Percentiles rank a stretch among this genome's conserved stretches.
Conservation (phyloP, 2,113 vertebrate species). For the Lepidothrix coronata region DNA sequence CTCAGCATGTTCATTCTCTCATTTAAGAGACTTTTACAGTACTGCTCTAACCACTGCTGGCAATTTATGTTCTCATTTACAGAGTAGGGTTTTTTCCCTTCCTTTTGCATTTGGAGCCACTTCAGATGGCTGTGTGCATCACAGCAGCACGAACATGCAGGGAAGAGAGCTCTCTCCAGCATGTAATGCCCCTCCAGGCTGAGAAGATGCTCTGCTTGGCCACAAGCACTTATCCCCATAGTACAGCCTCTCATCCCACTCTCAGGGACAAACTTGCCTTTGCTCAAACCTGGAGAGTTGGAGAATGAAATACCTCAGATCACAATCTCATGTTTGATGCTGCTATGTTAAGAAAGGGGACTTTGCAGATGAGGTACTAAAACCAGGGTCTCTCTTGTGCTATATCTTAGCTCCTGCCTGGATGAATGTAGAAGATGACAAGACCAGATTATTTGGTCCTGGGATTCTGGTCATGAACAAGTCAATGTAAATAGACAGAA, state of each 20-base stretch:
- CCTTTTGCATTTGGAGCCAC: background rate
- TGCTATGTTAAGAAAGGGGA: background rate
- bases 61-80: background rate
- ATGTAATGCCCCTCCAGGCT: accelerated
- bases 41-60: background rate
- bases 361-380: background rate
- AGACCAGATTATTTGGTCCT: background rate
- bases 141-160: background rate
- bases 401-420: background rate
- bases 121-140: background rate
- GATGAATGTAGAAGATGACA: background rate
- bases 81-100: background rate
- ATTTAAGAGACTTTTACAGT: background rate
- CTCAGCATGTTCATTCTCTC: background rate
- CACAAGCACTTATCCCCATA: background rate
- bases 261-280: background rate
- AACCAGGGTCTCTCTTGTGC: background rate
- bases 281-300: background rate
- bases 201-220: background rate
- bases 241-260: background rate
- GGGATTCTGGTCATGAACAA: background rate
- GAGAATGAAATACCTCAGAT: background rate
- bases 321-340: background rate
- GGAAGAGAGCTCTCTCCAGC: background rate
- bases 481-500: background rate